Evolutionary conservation across 2,113 vertebrate genomes (phyloP).

Genomic region (Sinocyclocheilus maitianheensis): DNA sequence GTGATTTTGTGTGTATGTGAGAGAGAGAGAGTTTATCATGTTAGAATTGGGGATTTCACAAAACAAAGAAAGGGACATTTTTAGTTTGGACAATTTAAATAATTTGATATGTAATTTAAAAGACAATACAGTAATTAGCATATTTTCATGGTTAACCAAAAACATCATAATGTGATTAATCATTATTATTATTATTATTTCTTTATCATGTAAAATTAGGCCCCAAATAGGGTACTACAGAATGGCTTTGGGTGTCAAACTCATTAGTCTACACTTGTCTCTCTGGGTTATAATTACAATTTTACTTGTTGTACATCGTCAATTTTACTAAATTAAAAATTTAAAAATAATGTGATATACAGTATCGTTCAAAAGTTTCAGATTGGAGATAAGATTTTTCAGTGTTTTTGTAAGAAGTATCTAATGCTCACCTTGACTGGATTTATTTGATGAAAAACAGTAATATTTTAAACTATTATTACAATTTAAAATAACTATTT

Average conservation of each 20-base stretch:
- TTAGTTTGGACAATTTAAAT: neutral
- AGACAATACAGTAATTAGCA: neutral
- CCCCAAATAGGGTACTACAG: neutral
- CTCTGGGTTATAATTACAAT: neutral
- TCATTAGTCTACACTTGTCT: neutral
- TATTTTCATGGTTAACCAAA: neutral
- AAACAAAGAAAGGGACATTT: neutral
- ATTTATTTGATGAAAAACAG: no score
- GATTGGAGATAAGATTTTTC: neutral
- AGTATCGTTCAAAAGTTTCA: neutral
- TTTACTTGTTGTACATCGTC: no score
- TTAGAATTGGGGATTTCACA: neutral
- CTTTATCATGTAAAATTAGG: neutral
- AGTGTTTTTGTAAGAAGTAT: no score
- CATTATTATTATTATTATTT: neutral
- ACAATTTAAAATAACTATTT: neutral
- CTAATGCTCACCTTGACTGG: no score
- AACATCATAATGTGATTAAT: neutral
- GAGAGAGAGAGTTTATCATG: conserved; percentile 24
- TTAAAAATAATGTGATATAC: neutral
- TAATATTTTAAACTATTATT: no score
- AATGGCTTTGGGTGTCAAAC: neutral
- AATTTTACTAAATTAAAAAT: no score
- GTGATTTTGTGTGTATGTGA: conserved; percentile 7
- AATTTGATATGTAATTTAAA: neutral